phyloP scores from a whole-genome alignment of 1,140 invertebrate species.

The Pogonomyrmex californicus region DNA sequence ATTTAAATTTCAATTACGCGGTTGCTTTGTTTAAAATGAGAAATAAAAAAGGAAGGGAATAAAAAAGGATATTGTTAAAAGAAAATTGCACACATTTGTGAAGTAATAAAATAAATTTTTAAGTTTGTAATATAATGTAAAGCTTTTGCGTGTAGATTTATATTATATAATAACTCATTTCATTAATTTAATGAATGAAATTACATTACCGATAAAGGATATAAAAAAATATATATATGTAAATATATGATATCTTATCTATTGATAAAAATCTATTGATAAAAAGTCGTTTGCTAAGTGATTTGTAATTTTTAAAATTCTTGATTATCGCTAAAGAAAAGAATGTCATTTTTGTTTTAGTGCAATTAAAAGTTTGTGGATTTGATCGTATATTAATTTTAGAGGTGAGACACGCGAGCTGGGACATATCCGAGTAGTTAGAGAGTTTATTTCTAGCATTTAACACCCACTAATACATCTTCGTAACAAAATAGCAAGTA shows the following conservation, averaged over 20 bases:
- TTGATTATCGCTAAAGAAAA: neutral
- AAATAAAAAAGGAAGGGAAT: neutral
- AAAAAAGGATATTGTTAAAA: neutral
- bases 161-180: neutral
- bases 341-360: neutral
- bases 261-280: neutral
- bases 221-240: too few relatives aligned
- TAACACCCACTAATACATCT: constrained; percentile 49
- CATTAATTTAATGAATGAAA: too few relatives aligned
- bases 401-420: neutral
- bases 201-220: too few relatives aligned
- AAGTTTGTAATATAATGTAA: neutral
- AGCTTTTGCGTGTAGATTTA: neutral
- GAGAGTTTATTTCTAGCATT: constrained; percentile 53
- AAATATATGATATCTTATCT: too few relatives aligned
- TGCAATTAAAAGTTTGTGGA: constrained; percentile 19
- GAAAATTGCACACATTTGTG: neutral
- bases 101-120: constrained; percentile 1
- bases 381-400: constrained; percentile 31
- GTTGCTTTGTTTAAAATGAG: neutral
- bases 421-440: constrained; percentile 12
- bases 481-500: constrained; percentile 16
- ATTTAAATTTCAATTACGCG: constrained; percentile 23
- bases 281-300: neutral
- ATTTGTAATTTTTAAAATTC: neutral